Base-by-base conservation (phyloP, 2,113 vertebrate species). In the Apteryx mantelli region DNA sequence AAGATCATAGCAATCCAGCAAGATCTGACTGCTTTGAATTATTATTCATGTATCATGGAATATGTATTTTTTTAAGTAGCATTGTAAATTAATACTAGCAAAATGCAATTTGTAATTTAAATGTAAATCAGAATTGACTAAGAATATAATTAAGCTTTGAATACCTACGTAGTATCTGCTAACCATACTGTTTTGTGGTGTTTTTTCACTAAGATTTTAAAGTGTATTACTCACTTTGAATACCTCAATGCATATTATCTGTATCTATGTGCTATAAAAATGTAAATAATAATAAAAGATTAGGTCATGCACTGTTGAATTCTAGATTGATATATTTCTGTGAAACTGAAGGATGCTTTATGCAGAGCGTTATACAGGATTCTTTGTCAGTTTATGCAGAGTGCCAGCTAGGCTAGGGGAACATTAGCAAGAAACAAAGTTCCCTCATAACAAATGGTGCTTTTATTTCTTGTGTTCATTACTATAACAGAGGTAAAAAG, bases 101-200 rank as follows among this genome's bases (percentile, higher is more conserved):
- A 95, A 94, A 88, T 0, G 4, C 77, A 91, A 97, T 95, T 95
- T 96, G 91, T 95, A 95, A 97, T 97, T 96, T 97, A 97, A 97
- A 97, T 97, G 94, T 95, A 95, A 97, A 97, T 94, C 89, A 74
- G 73, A 97, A 92, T 78, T 95, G 82, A 82, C 83, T 97, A 85
- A 89, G 96, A 93, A 95, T 88, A 82, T 91, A 95, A 97, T 95
- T 91, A 91, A 89, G 77, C 40, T 89, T 76, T 74, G 75, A 94
- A 92, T 85, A 78, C 93, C 53, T 80, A 82, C 25, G 50, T 91
- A 79, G 63, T 66, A 66, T 89, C 66, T 91, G 70, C 65, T 74
- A 96, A 69, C 64, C 79, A 92, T 66, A 85, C 61, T 89, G 44
- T 82, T 92, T 91, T 65, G 87, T 68, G 74, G 81, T 26, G 42